These are phyloP conservation scores for Poecilia wingei DNA, from an alignment of 2,797 vertebrate genomes.

Conservation along the genomic window DNA sequence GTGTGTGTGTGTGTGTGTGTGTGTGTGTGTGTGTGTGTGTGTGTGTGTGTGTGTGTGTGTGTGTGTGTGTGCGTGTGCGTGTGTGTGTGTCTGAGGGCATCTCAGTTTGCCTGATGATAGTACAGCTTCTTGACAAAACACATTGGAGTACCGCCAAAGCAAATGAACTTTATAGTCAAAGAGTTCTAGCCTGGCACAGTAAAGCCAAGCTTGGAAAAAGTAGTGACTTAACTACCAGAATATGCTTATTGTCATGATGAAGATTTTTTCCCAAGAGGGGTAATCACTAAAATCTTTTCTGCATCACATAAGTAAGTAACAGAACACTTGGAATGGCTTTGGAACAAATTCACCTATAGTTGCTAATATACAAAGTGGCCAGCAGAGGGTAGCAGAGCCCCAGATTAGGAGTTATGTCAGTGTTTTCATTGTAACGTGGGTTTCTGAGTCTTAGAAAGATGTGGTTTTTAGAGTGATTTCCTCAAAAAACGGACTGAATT, in stretches of 20 bases:
- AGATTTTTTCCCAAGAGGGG: not conserved
- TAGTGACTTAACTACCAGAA: not conserved
- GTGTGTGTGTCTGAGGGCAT: not conserved
- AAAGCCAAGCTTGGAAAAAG: not conserved
- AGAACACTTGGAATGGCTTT: not conserved
- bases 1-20: too few species aligned
- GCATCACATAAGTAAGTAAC: not conserved
- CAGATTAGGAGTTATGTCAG: not conserved
- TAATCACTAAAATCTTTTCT: not conserved
- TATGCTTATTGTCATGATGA: not conserved
- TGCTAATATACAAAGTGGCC: not conserved
- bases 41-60: too few species aligned
- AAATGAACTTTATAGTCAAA: not conserved
- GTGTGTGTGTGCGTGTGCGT: too few species aligned
- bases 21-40: too few species aligned
- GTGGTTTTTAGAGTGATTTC: slow-evolving; percentile 25
- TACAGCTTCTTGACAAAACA: not conserved
- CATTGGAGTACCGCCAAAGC: not conserved
- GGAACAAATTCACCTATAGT: not conserved
- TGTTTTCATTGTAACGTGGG: slow-evolving; percentile 23
- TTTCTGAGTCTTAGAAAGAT: slow-evolving; percentile 34
- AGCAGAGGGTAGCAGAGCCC: slow-evolving; percentile 47
- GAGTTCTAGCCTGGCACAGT: not conserved
- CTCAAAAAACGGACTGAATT: not conserved
- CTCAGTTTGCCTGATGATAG: not conserved